Percentiles rank a stretch among this genome's conserved stretches.
These are phyloP conservation scores for Ophion ventricosus DNA, from an alignment of 2,888 invertebrate species.

Conservation along the genomic window DNA sequence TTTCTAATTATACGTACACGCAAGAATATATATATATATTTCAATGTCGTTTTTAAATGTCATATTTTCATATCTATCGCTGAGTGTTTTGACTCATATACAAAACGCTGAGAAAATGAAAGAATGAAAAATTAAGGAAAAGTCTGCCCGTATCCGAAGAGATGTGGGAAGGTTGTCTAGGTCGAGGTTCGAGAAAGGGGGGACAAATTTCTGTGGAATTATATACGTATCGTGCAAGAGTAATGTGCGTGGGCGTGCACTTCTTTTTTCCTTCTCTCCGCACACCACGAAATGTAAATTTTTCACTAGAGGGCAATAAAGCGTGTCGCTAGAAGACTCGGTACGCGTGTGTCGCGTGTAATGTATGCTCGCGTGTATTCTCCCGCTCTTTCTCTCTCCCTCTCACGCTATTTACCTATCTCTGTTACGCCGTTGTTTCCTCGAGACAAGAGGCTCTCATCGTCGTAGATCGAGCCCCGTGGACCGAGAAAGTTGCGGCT, in stretches of 20 bases:
- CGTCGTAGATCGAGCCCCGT: neutral
- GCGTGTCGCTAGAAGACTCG: slow-evolving; percentile 21
- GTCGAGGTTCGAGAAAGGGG: slow-evolving; percentile 59
- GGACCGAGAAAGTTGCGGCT: slow-evolving; percentile 25
- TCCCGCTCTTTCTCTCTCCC: neutral
- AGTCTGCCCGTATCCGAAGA: slow-evolving; percentile 1
- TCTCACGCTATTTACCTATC: neutral
- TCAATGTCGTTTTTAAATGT: neutral
- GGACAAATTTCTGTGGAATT: neutral
- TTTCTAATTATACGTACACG: neutral
- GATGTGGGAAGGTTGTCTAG: slow-evolving; percentile 55
- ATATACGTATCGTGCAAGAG: neutral
- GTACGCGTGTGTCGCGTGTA: slow-evolving; percentile 27
- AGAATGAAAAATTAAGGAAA: neutral
- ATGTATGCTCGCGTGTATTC: slow-evolving; percentile 32
- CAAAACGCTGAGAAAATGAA: neutral
- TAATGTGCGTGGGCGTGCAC: slow-evolving; percentile 13
- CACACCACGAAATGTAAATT: slow-evolving; percentile 11
- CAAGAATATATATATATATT: neutral
- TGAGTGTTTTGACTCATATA: neutral
- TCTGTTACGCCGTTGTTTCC: neutral
- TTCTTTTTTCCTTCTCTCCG: slow-evolving; percentile 1
- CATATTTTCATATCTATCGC: neutral
- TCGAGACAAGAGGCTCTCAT: slow-evolving; percentile 35
- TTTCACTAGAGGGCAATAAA: slow-evolving; percentile 25